phyloP scores from a whole-genome alignment of 2,888 invertebrate genomes.

The Pachydiplax longipennis region DNA sequence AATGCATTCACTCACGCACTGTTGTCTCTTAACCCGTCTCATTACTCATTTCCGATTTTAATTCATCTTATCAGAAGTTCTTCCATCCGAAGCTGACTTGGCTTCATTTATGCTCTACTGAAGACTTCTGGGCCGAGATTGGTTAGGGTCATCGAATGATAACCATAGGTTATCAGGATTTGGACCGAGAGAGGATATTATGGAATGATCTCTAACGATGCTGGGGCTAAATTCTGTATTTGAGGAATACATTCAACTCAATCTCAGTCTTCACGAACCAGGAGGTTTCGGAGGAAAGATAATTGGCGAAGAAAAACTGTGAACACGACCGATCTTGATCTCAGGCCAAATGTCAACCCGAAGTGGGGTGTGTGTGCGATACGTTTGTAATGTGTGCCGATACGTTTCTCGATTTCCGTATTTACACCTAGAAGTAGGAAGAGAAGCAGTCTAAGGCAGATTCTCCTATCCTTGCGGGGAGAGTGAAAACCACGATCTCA shows the following conservation, averaged over 20 bases:
- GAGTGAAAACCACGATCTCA: conserved; percentile 12
- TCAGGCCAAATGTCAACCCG: neutral
- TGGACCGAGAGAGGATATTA: neutral
- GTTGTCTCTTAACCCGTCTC: neutral
- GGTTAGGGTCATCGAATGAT: neutral
- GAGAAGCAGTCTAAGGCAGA: neutral
- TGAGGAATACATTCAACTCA: neutral
- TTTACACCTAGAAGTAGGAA: neutral
- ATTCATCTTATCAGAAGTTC: neutral
- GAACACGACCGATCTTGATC: neutral
- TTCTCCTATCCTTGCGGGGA: neutral
- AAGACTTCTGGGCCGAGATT: neutral
- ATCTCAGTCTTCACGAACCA: neutral
- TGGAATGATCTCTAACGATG: neutral
- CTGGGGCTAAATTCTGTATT: neutral
- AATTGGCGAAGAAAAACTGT: neutral
- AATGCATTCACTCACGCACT: no score
- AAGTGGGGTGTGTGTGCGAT: neutral
- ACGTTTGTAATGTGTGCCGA: neutral
- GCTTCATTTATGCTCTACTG: neutral
- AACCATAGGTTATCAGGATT: neutral
- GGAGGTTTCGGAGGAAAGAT: neutral
- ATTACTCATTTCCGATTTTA: neutral
- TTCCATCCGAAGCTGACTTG: no score
- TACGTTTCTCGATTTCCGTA: neutral